Base-by-base conservation (phyloP, 2,888 invertebrate genomes). In the Plusia festucae region DNA sequence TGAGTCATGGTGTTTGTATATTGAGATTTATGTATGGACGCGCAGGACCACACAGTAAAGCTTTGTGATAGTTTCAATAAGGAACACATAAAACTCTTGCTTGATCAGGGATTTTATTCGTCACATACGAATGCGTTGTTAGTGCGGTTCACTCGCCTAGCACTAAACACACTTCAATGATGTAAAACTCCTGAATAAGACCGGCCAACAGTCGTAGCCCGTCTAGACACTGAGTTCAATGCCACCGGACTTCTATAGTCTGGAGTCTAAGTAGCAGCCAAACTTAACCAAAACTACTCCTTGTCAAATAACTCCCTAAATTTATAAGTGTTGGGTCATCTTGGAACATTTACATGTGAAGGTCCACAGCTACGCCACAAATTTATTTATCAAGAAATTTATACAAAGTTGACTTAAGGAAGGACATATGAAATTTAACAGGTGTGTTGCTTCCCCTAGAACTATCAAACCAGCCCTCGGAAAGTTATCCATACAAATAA, bases 211-310 rank as follows among this genome's bases (percentile, higher is more conserved):
- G 9, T 9, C 18, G 46, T n/a, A n/a, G 18, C 18, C 18, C 46
- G 46, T 49, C 46, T 49, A 49, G 46, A 49, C 46, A 13, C 11
- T 20, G 46, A 49, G 46, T 49, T 49, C 46, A 49, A 49, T 49
- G 46, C 46, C 46, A 49, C 46, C 46, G 46, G 46, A 49, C 46
- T 18, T 18, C 16, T 44, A 16, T 16, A 16, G 44, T 46, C 16
- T 11, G 8, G 24, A 46, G 46, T 11, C 16, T 46, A 16, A 46
- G 46, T 18, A 9, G 46, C 3, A 46, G 11, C 46, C 46, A 18
- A 46, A 46, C 7, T 18, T 20, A n/a, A 16, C 16, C 44, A 16
- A 16, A 44, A 16, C 16, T 6, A 46, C 11, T 46, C 40, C 4
- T 15, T 2, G n/a, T 15, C n/a, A 40, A 40, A 40, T 40, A 40